Evolutionary conservation across 2,888 invertebrate genomes (phyloP).

Genomic region (Drosophila nigritarsus): DNA sequence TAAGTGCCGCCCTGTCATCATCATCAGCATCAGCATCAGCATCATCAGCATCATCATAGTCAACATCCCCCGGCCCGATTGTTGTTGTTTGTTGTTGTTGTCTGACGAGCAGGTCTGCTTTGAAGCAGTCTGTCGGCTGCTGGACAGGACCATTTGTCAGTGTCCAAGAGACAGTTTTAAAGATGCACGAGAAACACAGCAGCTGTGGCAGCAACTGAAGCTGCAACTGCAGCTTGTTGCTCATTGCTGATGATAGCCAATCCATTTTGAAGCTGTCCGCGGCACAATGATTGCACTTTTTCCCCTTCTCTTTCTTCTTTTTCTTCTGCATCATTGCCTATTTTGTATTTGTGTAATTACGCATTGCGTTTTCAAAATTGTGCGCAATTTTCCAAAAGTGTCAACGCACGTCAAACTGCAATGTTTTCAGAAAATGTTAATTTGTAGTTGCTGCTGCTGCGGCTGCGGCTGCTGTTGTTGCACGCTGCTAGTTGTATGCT

Average conservation of each 20-base stretch:
- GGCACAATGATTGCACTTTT: constrained; percentile 49
- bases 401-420: constrained; percentile 63
- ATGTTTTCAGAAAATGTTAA: constrained; percentile 67
- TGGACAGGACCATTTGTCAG: constrained; percentile 60
- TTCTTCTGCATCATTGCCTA: constrained; percentile 9
- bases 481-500: constrained; percentile 32
- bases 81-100: constrained; percentile 16
- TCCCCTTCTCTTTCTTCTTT: constrained; percentile 22
- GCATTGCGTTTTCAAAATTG: constrained; percentile 61
- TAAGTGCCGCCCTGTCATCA: constrained; percentile 54
- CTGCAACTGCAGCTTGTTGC: constrained; percentile 21
- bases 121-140: neutral
- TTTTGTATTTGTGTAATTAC: constrained; percentile 50
- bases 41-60: constrained; percentile 19
- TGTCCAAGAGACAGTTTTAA: constrained; percentile 50
- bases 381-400: constrained; percentile 72
- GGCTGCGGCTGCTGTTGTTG: constrained; percentile 40
- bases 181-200: constrained; percentile 5
- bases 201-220: constrained; percentile 27
- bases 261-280: constrained; percentile 69
- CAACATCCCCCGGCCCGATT: neutral
- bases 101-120: constrained; percentile 14
- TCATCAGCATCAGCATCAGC: constrained; percentile 23
- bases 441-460: constrained; percentile 45
- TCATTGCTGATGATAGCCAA: constrained; percentile 59